phyloP scores from a whole-genome alignment of 1,140 invertebrate species.

The roundworm (Caenorhabditis elegans) region DNA sequence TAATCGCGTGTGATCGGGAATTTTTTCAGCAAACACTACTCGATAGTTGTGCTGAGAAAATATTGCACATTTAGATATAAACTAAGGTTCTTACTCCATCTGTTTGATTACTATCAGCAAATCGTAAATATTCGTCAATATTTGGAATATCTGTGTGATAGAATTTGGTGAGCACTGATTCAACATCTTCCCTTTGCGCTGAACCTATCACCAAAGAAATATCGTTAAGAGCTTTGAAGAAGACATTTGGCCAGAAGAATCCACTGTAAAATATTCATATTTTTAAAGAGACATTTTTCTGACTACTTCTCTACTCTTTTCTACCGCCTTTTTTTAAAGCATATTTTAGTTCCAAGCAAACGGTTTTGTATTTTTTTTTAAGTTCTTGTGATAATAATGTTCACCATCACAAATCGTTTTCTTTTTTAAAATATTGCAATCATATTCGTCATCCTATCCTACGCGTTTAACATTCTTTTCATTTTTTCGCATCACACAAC shows the following conservation, averaged over 20 bases:
- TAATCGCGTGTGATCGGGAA: conserved; percentile 39
- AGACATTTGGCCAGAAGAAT: conserved; percentile 54
- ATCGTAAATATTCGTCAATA: conserved; percentile 46
- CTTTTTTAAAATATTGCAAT: no score
- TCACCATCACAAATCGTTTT: no score
- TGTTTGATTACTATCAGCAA: conserved; percentile 30
- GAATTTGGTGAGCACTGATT: conserved; percentile 53
- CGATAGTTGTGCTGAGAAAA: conserved; percentile 5
- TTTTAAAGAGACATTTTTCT: no score
- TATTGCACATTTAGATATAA: neutral
- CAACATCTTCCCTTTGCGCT: conserved; percentile 51
- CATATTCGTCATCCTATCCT: no score
- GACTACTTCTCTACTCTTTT: no score
- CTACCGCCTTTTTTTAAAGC: no score
- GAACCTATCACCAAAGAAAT: conserved; percentile 57
- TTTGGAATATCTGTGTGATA: conserved; percentile 61
- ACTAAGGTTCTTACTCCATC: neutral
- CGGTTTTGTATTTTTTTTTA: no score
- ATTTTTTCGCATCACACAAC: neutral
- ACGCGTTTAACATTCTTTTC: no score
- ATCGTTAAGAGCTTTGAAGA: conserved; percentile 63
- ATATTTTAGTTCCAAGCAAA: no score
- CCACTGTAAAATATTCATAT: conserved; percentile 42
- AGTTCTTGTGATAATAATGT: no score
- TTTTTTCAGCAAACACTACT: neutral